Base-by-base conservation (phyloP, 2,888 invertebrate species). In the Rotaria macrura region DNA sequence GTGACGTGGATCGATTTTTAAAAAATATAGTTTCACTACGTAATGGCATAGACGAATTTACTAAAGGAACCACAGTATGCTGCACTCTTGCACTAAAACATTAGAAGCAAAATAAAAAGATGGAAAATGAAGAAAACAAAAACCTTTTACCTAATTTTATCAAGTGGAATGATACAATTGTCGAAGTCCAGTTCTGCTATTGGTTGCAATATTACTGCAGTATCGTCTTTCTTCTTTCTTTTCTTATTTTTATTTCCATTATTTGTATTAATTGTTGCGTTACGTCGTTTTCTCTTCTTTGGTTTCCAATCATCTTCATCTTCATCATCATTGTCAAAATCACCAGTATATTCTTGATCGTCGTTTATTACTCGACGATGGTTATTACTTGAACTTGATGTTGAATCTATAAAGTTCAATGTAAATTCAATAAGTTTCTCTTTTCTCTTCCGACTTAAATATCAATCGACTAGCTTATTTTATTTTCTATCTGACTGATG, bases 111-210 rank as follows among this genome's bases (percentile, higher is more conserved):
- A 52, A 20, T 6, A 52, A 3, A 52, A 23, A 52, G 20, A 23
- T 52, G 4, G 14, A 49, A 49, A 52, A 52, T 1, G 23, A 52
- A 52, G 23, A 2, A 23, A 23, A 52, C 23, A 23, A 23, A 23
- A 52, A 23, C 20, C 3, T 79, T 0, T 79, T 79, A 79, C 79
- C 43, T 25, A 43, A 79, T 10, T 43, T 79, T 79, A 43, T 79
- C 79, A n/a, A 79, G 43, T 43, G 79, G 79, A 79, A 79, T 79
- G 43, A 79, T 79, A 43, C 79, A 79, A n/a, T 79, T 79, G n/a
- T 79, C 4, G n/a, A 79, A 79, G n/a, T 40, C 79, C 43, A 79
- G 43, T 79, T 40, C 43, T 10, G 25, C 4, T 20, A 43, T 79
- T 4, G 79, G 25, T 43, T 40, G 25, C 7, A 43, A 25, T 43